Conservation (phyloP, 1,140 invertebrate species). For the Helicoverpa zea region DNA sequence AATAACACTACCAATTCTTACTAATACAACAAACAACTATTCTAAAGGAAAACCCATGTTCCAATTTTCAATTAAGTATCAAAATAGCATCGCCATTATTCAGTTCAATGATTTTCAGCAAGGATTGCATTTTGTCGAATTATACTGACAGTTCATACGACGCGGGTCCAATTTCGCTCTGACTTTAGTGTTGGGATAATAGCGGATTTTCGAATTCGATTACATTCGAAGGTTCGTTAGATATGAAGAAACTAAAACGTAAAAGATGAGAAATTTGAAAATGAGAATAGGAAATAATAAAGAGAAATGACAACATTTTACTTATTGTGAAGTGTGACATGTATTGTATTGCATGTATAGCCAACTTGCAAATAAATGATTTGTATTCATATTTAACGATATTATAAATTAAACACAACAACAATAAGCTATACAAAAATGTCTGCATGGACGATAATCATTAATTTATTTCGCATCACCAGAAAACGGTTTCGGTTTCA, state of each 20-base stretch:
- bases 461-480: conserved; percentile 13
- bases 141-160: neutral
- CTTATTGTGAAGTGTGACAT: no score
- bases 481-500: neutral
- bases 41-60: no score
- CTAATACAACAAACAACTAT: neutral
- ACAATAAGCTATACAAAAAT: neutral
- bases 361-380: no score
- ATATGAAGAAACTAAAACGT: neutral
- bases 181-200: neutral
- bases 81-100: conserved; percentile 1
- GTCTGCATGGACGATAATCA: conserved; percentile 10
- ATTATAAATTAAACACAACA: neutral
- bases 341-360: no score
- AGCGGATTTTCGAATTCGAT: conserved; percentile 6
- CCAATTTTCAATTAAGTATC: neutral
- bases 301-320: no score
- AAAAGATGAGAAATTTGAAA: no score
- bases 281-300: no score
- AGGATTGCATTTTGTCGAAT: neutral
- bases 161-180: neutral
- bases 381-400: neutral
- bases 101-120: conserved; percentile 12
- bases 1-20: neutral
- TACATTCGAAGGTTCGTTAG: neutral